These are phyloP conservation scores for Trichomycterus rosablanca DNA, from an alignment of 2,113 vertebrate genomes.

Conservation along the genomic window DNA sequence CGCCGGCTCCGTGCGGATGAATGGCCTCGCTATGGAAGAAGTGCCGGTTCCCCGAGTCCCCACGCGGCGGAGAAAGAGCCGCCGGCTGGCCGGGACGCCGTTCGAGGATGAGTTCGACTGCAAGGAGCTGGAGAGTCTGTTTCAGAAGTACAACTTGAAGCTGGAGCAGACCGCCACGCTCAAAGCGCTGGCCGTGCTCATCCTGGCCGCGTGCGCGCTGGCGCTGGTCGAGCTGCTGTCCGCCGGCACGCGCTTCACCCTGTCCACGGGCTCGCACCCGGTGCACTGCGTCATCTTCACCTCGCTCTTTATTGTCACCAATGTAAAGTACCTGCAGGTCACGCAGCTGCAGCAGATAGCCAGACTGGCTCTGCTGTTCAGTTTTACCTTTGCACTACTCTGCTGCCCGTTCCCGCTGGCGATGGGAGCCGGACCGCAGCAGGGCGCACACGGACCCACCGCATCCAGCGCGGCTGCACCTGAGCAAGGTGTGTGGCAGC, in stretches of 20 bases:
- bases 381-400: conserved; percentile 93
- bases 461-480: conserved; percentile 66
- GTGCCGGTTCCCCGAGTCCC: conserved; percentile 80
- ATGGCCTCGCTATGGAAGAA: conserved; percentile 95
- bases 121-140: conserved; percentile 91
- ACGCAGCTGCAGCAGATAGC: conserved; percentile 96
- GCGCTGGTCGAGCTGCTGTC: conserved; percentile 87
- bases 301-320: conserved; percentile 94
- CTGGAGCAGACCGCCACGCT: conserved; percentile 95
- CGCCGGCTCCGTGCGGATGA: conserved; percentile 75
- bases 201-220: conserved; percentile 84
- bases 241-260: conserved; percentile 79
- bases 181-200: conserved; percentile 89
- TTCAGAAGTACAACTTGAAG: conserved; percentile 96
- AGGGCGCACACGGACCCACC: conserved; percentile 46
- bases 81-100: conserved; percentile 63
- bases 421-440: conserved; percentile 48
- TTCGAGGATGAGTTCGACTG: conserved; percentile 87
- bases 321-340: conserved; percentile 93
- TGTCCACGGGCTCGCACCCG: conserved; percentile 92
- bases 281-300: conserved; percentile 96
- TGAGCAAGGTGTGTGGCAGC: conserved; percentile 94
- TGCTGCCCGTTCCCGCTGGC: conserved; percentile 90
- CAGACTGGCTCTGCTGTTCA: conserved; percentile 89
- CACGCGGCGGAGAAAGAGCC: conserved; percentile 78